Base-by-base conservation (phyloP, 2,113 vertebrate genomes). In the Tupaia chinensis region DNA sequence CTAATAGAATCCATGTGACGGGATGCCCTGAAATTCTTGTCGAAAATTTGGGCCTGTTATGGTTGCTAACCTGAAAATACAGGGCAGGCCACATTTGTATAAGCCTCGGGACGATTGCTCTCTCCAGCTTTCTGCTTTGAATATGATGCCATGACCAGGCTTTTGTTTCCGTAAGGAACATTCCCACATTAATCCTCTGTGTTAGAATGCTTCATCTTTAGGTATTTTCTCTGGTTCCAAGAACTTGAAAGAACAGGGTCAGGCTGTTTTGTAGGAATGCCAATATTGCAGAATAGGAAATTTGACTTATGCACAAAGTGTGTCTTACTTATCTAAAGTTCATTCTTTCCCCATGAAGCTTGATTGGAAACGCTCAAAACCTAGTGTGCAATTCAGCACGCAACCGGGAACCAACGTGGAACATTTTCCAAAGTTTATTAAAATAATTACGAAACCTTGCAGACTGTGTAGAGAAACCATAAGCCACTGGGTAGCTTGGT, bases 391-490 rank as follows among this genome's bases (percentile, higher is more conserved):
- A 94, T 74, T 77, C 83, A 81, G 25, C 16, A 77, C 76, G n/a
- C 29, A 16, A 0, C 68, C 22, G 3, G 85, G 11, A 95, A 22
- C 60, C 78, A 54, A 60, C 16, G 0, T 54, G 11, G 68, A 29
- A 66, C 13, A 10, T 72, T 91, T 78, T 74, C 23, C 44, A 73
- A 61, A 58, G 54, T 89, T 95, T 93, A 61, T 73, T 95, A 87
- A 94, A 97, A 8, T 78, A 74, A 74, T 9, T 32, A 58, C 4
- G 6, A 73, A 92, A 77, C 9, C 72, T 93, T 53, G 89, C 76
- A 73, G 85, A n/a, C 53, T 58, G n/a, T 63, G 23, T 29, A 14
- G 22, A 80, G 83, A 95, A 74, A 20, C 25, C 32, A n/a, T 19
- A 53, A 65, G 84, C 72, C 32, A 7, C 68, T 72, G 27, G n/a